A percentile compares a stretch with the other conserved stretches of the same genome.
phyloP scores from a whole-genome alignment of 1,140 invertebrate genomes.

The Drosophila aff. region DNA sequence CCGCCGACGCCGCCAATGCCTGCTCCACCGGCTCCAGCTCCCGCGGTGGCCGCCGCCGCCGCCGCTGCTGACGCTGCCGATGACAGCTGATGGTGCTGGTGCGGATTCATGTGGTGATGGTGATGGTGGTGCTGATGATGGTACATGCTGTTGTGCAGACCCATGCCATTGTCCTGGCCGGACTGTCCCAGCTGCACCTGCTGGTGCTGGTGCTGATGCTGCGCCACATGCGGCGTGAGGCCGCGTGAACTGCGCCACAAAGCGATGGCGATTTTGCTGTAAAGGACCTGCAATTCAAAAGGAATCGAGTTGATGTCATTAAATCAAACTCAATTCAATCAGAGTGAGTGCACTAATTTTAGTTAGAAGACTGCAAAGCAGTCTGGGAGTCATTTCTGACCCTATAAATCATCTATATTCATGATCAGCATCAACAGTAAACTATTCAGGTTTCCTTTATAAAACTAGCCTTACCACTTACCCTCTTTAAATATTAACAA shows the following conservation, averaged over 20 bases:
- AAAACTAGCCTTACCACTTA: too few relatives aligned
- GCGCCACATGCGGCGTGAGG: constrained; percentile 85
- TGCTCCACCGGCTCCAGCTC: constrained; percentile 2
- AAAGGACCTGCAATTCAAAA: constrained; percentile 86
- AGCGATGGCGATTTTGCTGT: constrained; percentile 90
- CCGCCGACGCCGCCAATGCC: background rate
- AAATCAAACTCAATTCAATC: constrained; percentile 4
- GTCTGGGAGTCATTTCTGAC: too few relatives aligned
- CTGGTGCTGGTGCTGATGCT: constrained; percentile 62
- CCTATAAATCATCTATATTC: too few relatives aligned
- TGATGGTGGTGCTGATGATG: constrained; percentile 73
- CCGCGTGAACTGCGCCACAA: constrained; percentile 89
- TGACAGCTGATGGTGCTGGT: constrained; percentile 60
- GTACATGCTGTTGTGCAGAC: constrained; percentile 82
- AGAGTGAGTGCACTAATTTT: too few relatives aligned
- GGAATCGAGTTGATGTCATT: constrained; percentile 14
- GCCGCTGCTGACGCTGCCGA: constrained; percentile 23
- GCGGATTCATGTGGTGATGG: constrained; percentile 47
- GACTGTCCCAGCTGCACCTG: constrained; percentile 46
- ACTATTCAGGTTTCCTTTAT: too few relatives aligned
- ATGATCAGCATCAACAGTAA: too few relatives aligned
- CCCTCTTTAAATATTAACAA: background rate
- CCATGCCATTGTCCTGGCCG: constrained; percentile 68
- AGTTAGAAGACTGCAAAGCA: too few relatives aligned
- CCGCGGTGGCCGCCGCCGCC: constrained; percentile 15